Conservation (phyloP, 2,797 vertebrate genomes). For the Podargus strigoides region DNA sequence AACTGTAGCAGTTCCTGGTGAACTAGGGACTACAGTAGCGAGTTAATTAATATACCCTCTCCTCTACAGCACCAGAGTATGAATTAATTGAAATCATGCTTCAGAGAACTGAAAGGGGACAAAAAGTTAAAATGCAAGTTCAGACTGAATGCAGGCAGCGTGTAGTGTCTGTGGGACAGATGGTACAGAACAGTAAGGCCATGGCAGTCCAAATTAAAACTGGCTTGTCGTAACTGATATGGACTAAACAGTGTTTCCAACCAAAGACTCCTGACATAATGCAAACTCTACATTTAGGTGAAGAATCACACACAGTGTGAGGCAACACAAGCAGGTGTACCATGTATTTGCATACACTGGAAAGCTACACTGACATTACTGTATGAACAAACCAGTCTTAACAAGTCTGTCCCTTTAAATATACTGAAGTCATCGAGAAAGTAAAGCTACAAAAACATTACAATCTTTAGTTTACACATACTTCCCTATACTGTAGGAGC, state of each 20-base stretch:
- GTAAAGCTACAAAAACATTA: constrained; percentile 58
- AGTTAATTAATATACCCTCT: constrained; percentile 64
- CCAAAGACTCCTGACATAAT: background rate
- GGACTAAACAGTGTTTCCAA: background rate
- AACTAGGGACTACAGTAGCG: constrained; percentile 59
- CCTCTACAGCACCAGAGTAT: constrained; percentile 67
- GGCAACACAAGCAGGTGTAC: constrained; percentile 50
- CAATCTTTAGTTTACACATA: constrained; percentile 11
- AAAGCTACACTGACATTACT: constrained; percentile 29
- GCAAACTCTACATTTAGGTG: constrained; percentile 2
- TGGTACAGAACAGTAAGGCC: constrained; percentile 55
- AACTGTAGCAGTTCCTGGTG: constrained; percentile 59
- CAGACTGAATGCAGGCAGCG: constrained; percentile 48
- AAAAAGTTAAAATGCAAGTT: constrained; percentile 43
- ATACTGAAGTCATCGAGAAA: constrained; percentile 35
- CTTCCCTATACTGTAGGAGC: constrained; percentile 55
- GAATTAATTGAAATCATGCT: constrained; percentile 62
- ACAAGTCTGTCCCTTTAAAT: constrained; percentile 64
- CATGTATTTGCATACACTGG: constrained; percentile 23
- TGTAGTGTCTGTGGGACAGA: constrained; percentile 47
- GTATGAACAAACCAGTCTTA: constrained; percentile 33
- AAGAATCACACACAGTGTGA: constrained; percentile 66
- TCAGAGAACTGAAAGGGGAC: constrained; percentile 59
- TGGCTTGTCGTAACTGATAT: background rate
- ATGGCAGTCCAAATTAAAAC: constrained; percentile 58